Percentiles rank a stretch among this genome's conserved stretches.
Evolutionary conservation across 2,888 invertebrate genomes (phyloP).

Genomic region (Belgica antarctica): DNA sequence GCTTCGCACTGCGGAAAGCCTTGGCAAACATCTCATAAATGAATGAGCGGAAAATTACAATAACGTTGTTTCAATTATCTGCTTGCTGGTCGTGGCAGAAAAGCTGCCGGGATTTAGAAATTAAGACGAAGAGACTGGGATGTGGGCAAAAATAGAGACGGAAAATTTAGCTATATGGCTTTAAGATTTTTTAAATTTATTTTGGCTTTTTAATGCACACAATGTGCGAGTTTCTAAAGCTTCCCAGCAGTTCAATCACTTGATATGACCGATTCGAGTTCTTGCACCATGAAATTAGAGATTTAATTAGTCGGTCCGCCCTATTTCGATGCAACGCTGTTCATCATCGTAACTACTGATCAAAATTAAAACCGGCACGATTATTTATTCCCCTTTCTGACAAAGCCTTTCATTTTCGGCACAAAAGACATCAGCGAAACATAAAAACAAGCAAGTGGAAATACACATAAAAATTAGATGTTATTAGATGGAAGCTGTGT

Average conservation of each 20-base stretch:
- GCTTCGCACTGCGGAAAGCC: not conserved
- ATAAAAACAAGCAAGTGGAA: not conserved
- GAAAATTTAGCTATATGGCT: too few species aligned
- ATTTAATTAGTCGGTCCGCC: too few species aligned
- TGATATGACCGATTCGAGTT: too few species aligned
- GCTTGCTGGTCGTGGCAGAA: not conserved
- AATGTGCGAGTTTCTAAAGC: too few species aligned
- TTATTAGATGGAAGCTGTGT: not conserved
- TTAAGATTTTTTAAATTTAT: too few species aligned
- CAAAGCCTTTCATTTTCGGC: not conserved
- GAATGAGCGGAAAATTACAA: not conserved
- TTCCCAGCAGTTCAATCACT: too few species aligned
- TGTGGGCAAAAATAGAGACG: too few species aligned
- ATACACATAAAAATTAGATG: conserved; percentile 22
- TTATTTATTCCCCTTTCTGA: not conserved
- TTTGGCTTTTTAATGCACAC: too few species aligned
- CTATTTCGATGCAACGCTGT: too few species aligned
- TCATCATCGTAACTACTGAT: too few species aligned
- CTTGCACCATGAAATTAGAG: too few species aligned
- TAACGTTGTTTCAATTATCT: not conserved
- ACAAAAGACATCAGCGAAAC: not conserved
- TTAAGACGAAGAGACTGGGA: too few species aligned
- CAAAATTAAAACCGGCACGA: not conserved
- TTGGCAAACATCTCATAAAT: not conserved
- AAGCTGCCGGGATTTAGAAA: not conserved